These are phyloP conservation scores for Episyrphus balteatus DNA, from an alignment of 1,140 invertebrate species.

Conservation along the genomic window DNA sequence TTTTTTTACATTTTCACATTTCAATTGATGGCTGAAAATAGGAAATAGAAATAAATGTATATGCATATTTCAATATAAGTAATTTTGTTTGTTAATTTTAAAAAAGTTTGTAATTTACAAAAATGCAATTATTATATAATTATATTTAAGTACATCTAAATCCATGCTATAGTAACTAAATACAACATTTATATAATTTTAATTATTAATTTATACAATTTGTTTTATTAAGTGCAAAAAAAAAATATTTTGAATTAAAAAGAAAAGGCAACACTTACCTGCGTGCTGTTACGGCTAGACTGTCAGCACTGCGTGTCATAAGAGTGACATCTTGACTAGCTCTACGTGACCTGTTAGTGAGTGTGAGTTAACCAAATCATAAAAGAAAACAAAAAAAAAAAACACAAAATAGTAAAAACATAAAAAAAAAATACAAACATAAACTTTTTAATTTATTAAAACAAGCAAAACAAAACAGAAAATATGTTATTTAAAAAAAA, in stretches of 20 bases:
- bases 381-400: conserved; percentile 33
- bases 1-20: no score
- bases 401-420: conserved; percentile 30
- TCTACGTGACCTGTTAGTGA: conserved; percentile 53
- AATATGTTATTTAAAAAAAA: conserved; percentile 1
- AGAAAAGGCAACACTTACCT: conserved; percentile 24
- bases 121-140: no score
- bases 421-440: conserved; percentile 13
- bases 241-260: no score
- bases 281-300: conserved; percentile 32
- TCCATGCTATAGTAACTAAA: not conserved
- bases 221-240: no score
- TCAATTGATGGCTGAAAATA: no score
- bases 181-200: not conserved
- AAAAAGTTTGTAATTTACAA: no score
- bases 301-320: conserved; percentile 51
- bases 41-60: no score
- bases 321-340: conserved; percentile 60
- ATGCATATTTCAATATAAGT: no score
- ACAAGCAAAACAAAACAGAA: not conserved
- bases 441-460: not conserved
- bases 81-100: no score
- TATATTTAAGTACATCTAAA: no score
- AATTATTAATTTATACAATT: not conserved
- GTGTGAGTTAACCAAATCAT: conserved; percentile 3